Base-by-base conservation (phyloP, 2,888 invertebrate species). In the Papilio elwesi region DNA sequence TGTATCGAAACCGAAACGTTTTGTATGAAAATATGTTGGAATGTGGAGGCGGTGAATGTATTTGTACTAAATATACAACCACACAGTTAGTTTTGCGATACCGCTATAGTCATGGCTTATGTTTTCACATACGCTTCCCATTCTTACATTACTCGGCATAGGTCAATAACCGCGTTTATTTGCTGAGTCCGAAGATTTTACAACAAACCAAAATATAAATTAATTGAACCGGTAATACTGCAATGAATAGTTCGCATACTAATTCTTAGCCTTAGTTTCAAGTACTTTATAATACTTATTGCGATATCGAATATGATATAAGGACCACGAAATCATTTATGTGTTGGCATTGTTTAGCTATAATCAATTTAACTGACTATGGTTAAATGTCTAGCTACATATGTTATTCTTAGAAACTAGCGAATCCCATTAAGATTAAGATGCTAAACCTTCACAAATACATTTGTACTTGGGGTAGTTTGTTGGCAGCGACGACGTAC, bases 1-100 rank as follows among this genome's bases (percentile, higher is more conserved):
- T 75, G 78, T 81, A 85, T 83, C 82, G 85, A 86, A 87, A 86
- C 82, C 76, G 78, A 77, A 79, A 57, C 66, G 52, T 76, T 78
- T 65, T 71, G 70, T 57, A 10, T 55, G 49, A 43, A 43, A 43
- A 57, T 68, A 59, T 55, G 55, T 57, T 55, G 71, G 67, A 66
- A 71, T 67, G 51, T 62, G 43, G 47, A 51, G 43, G 16, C 65
- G 66, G 49, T 16, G 43, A 48, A 43, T 52, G 57, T 67, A 67
- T 57, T 67, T 67, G 12, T 47, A 62, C 59, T 70, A 65, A 70
- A 68, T 68, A 53, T 48, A 70, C 13, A 53, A 64, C 38, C 55
- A 6, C 12, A 57, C 49, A 12, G 47, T 53, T 65, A 49, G 65
- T 65, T 49, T 57, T 26, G 36, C 53, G 53, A 57, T 65, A 65